A percentile compares a stretch with the other conserved stretches of the same genome.
These are phyloP conservation scores for Eupithecia dodoneata DNA, from an alignment of 2,888 invertebrate species.

Conservation along the genomic window DNA sequence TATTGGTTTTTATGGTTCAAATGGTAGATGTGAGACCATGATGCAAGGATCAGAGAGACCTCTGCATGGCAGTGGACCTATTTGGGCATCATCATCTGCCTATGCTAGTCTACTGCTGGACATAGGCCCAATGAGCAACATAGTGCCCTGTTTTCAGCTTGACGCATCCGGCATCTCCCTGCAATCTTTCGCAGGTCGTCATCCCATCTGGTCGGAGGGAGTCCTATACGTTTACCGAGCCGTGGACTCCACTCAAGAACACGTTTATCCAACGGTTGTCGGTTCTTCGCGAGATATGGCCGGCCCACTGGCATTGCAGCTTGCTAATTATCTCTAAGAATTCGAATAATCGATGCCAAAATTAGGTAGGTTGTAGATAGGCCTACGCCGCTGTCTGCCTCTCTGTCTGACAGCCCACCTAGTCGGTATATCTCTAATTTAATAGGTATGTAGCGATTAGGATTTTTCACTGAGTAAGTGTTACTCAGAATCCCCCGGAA, in stretches of 20 bases:
- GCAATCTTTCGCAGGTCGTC: no score
- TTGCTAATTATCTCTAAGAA: no score
- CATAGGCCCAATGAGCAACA: no score
- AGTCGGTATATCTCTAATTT: not conserved
- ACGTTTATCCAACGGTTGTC: no score
- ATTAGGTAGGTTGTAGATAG: not conserved
- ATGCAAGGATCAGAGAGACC: not conserved
- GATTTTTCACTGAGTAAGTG: not conserved
- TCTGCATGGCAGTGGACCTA: not conserved
- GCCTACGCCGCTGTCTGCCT: not conserved
- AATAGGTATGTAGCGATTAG: not conserved
- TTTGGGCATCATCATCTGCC: not conserved
- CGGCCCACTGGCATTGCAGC: no score
- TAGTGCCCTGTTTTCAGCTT: no score
- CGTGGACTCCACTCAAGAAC: no score
- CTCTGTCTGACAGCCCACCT: not conserved
- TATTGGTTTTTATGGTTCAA: not conserved
- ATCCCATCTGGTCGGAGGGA: no score
- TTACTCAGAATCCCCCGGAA: not conserved
- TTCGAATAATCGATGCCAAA: not conserved
- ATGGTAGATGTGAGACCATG: not conserved
- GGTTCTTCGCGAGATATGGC: no score
- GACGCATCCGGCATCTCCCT: no score
- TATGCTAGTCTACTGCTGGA: no score
- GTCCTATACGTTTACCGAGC: no score